Conservation (phyloP, 2,113 vertebrate genomes). For the Oncorhynchus clarkii region DNA sequence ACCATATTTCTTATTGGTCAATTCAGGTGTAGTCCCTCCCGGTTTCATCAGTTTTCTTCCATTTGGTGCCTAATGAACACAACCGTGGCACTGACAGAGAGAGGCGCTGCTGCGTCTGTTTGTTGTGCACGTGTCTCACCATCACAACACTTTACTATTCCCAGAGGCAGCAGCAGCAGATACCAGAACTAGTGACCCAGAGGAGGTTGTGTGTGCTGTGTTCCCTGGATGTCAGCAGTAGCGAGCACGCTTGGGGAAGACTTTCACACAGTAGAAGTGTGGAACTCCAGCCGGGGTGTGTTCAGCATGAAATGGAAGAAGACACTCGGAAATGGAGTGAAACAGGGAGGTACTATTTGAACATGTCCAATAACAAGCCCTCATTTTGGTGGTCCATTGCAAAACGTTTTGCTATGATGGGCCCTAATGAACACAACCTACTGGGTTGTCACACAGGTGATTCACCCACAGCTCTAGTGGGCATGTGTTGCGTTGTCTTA, state of each 20-base stretch:
- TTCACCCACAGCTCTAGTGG: not conserved
- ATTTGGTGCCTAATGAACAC: too few relatives aligned
- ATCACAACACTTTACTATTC: not conserved
- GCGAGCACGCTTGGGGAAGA: constrained; percentile 23
- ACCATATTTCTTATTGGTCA: too few relatives aligned
- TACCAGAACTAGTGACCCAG: constrained; percentile 10
- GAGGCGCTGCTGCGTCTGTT: not conserved
- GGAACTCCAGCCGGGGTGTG: not conserved
- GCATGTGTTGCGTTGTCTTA: not conserved
- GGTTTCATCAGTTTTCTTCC: too few relatives aligned
- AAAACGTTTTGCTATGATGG: too few relatives aligned
- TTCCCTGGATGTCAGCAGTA: constrained; percentile 26
- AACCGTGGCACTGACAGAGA: not conserved
- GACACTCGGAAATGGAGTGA: too few relatives aligned
- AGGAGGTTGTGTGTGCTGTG: constrained; percentile 40
- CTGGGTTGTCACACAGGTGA: too few relatives aligned
- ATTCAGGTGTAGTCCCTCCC: too few relatives aligned
- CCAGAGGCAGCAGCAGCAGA: not conserved
- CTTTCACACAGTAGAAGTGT: constrained; percentile 30
- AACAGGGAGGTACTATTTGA: too few relatives aligned
- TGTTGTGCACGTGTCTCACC: not conserved
- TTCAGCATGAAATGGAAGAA: not conserved
- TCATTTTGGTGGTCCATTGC: not conserved
- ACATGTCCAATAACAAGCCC: not conserved
- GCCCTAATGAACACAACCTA: too few relatives aligned